Base-by-base conservation (phyloP, 2,888 invertebrate genomes). In the Camponotus fellah region DNA sequence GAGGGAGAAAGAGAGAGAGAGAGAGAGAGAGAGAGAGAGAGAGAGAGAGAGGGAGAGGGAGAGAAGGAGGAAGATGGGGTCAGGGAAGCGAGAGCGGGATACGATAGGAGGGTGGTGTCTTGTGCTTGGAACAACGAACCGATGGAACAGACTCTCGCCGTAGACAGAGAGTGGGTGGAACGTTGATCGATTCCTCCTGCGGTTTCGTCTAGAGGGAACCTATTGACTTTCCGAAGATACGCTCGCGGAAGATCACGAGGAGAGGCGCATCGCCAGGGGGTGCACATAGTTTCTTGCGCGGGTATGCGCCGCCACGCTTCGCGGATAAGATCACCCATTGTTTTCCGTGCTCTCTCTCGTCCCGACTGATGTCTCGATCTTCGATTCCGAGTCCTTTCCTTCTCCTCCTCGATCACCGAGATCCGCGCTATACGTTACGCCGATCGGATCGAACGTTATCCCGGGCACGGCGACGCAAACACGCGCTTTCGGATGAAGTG, bases 101-200 rank as follows among this genome's bases (percentile, higher is more conserved):
- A n/a, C 79, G 58, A 60, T 5, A 26, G 76, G 76, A 56, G 62
- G 46, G 60, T 64, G 75, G 58, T 37, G 66, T 32, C 49, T 76
- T 34, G 65, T 56, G 60, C 84, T 82, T 82, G 74, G 75, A 69
- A 84, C 84, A 82, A 75, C 81, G 82, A 82, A 66, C 72, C 74
- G 62, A 74, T 62, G 72, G 80, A 62, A 84, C 69, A 81, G 84
- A 75, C 82, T 62, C 84, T 75, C 68, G 74, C 32, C 68, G 62
- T 68, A 84, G 77, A 84, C 84, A 84, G 82, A 84, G 84, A 62
- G 74, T 69, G 74, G 76, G 81, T 84, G 60, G 84, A 66, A 83
- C 81, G 66, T 71, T 68, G 84, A 82, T 82, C 84, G 84, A 84
- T 84, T 74, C 56, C 82, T 75, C 58, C 82, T 62, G 74, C 53